A percentile compares a stretch with the other conserved stretches of the same genome.
phyloP scores from a whole-genome alignment of 2,113 vertebrate species.

The Corythoichthys haematopterus region DNA sequence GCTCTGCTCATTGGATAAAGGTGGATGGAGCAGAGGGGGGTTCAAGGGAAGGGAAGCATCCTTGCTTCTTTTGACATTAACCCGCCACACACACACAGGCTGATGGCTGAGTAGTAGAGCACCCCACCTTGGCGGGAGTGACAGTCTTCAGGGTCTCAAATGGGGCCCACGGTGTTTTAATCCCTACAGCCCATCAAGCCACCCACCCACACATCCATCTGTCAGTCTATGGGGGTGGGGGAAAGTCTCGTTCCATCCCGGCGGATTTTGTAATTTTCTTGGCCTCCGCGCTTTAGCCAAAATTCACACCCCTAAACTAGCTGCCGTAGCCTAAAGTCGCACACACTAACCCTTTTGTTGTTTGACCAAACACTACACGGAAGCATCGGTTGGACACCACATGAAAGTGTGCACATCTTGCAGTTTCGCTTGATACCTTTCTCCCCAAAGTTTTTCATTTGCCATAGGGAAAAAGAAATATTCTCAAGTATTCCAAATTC shows the following conservation, averaged over 20 bases:
- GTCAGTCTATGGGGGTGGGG: slow-evolving; percentile 56
- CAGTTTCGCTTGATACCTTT: not conserved
- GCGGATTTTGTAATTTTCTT: slow-evolving; percentile 75
- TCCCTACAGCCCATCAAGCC: slow-evolving; percentile 58
- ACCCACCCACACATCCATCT: slow-evolving; percentile 71
- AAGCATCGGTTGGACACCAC: not conserved
- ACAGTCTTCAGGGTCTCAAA: slow-evolving; percentile 61
- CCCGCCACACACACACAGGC: slow-evolving; percentile 41
- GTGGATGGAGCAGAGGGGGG: slow-evolving; percentile 40
- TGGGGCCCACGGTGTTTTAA: slow-evolving; percentile 63
- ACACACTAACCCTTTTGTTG: not conserved
- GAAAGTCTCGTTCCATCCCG: slow-evolving; percentile 67
- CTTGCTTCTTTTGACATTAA: slow-evolving; percentile 65
- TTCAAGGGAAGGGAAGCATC: slow-evolving; percentile 40
- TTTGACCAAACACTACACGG: not conserved
- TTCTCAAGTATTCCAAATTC: not conserved
- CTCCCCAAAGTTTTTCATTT: not conserved
- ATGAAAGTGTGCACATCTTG: not conserved
- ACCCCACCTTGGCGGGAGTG: slow-evolving; percentile 51
- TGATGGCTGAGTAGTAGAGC: slow-evolving; percentile 50
- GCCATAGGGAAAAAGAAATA: not conserved
- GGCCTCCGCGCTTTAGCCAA: slow-evolving; percentile 70
- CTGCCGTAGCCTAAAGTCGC: slow-evolving; percentile 44
- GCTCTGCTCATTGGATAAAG: slow-evolving; percentile 51
- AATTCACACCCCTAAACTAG: slow-evolving; percentile 71